Conservation (phyloP, 2,888 invertebrate species). For the Scaptomyza reducta region DNA sequence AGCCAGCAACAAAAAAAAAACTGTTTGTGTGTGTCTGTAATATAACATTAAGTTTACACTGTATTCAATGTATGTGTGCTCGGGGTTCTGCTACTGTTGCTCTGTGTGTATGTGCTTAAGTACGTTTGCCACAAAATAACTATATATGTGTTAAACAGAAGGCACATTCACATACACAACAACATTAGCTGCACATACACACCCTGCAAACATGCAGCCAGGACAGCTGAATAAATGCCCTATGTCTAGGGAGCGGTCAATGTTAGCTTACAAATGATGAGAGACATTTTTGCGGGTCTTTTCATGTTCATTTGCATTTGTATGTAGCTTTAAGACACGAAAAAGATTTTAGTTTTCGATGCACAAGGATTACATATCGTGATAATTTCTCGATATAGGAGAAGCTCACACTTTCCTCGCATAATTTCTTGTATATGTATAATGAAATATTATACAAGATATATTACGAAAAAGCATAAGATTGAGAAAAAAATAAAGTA, state of each 20-base stretch:
- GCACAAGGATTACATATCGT: too few relatives aligned
- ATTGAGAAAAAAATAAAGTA: too few relatives aligned
- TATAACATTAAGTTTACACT: slow-evolving; percentile 76
- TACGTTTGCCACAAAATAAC: slow-evolving; percentile 60
- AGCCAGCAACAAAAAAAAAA: slow-evolving; percentile 48
- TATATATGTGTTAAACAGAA: slow-evolving; percentile 20
- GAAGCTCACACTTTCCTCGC: too few relatives aligned
- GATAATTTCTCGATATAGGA: neutral
- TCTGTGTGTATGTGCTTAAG: slow-evolving; percentile 47
- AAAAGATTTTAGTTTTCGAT: neutral
- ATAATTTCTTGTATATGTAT: too few relatives aligned
- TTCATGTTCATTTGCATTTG: slow-evolving; percentile 20
- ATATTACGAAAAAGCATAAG: too few relatives aligned
- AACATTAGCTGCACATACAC: slow-evolving; percentile 3
- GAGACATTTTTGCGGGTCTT: slow-evolving; percentile 22
- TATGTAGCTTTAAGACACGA: slow-evolving; percentile 1
- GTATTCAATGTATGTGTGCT: slow-evolving; percentile 48
- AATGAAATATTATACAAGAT: too few relatives aligned
- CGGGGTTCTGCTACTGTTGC: neutral
- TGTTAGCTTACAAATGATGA: slow-evolving; percentile 33
- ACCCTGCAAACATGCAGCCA: slow-evolving; percentile 39
- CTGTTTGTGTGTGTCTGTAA: slow-evolving; percentile 38
- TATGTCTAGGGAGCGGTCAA: slow-evolving; percentile 41
- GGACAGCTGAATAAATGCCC: slow-evolving; percentile 48
- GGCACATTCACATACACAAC: slow-evolving; percentile 17